Percentiles rank a stretch among this genome's conserved stretches.
These are phyloP conservation scores for Cercopithecus mona DNA, from an alignment of 2,113 vertebrate genomes.

Conservation along the genomic window DNA sequence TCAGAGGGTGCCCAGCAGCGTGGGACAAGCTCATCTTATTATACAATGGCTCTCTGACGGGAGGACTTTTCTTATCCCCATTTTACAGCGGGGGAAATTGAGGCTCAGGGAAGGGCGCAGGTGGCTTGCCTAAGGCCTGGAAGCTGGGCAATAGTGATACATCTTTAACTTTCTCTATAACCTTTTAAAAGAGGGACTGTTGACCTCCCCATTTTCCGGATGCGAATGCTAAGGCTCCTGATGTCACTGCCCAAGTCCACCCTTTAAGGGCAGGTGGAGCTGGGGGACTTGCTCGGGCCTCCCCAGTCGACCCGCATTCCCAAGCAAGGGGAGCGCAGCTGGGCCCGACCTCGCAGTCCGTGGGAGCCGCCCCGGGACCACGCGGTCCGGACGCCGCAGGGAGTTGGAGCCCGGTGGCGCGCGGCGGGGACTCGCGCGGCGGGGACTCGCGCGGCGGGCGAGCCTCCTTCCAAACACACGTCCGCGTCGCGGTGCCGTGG, in stretches of 20 bases:
- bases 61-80: background rate
- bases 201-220: background rate
- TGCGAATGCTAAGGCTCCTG: background rate
- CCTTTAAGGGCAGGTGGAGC: background rate
- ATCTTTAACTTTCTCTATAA: background rate
- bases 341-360: background rate
- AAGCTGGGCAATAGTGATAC: background rate
- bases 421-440: background rate
- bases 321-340: accelerated
- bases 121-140: background rate
- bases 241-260: no score
- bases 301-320: background rate
- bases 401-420: background rate
- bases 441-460: background rate
- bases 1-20: accelerated
- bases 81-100: background rate
- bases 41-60: background rate
- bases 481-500: background rate
- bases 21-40: background rate
- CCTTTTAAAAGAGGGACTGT: background rate
- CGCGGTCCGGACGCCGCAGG: accelerated
- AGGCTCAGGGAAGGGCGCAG: background rate
- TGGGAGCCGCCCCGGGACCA: background rate
- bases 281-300: background rate
- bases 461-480: slow-evolving; percentile 10